Base-by-base conservation (phyloP, 2,113 vertebrate species). In the Colossoma macropomum region DNA sequence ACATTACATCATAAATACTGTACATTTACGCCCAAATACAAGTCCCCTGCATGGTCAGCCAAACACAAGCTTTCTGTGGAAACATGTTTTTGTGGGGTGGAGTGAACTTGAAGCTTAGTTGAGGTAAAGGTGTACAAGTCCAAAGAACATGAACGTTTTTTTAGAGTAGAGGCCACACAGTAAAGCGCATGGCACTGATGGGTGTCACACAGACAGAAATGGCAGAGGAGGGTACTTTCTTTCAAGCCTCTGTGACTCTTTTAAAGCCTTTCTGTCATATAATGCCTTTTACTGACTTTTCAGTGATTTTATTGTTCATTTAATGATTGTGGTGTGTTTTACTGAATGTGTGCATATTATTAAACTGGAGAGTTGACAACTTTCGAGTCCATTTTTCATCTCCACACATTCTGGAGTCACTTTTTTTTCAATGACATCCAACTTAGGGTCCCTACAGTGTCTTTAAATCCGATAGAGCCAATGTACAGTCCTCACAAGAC, bases 1-100 rank as follows among this genome's bases (percentile, higher is more conserved):
- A 54, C 41, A 79, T 75, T 54, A 74, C 72, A 54, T 74, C 48
- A 74, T 74, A 25, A 32, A 48, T 54, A 32, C 48, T 62, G 23
- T 30, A 77, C 41, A 34, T 15, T 25, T 32, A 59, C 48, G 17
- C 9, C 8, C 27, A 65, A 9, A 21, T 12, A 28, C 16, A 48
- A 15, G 28, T 25, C 34, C 56, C 30, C 9, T 15, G n/a, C 54
- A 81, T 28, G 17, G 34, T 5, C 19, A n/a, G 25, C 38, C 25
- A 63, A 45, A 45, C n/a, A 30, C 32, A 28, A n/a, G 79, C 68
- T 65, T 45, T 71, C 28, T 71, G 38, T 45, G 25, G 11, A 71
- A 25, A 41, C 23, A 45, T 45, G 34, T 71, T 71, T 71, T 71
- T 25, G 59, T 27, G 27, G 9, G 13, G 38, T 71, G 68, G 12